Evolutionary conservation across 2,797 vertebrate species (phyloP), one percentile per base, ranked within the genome.

Genomic region (Typhlichthys subterraneus): DNA sequence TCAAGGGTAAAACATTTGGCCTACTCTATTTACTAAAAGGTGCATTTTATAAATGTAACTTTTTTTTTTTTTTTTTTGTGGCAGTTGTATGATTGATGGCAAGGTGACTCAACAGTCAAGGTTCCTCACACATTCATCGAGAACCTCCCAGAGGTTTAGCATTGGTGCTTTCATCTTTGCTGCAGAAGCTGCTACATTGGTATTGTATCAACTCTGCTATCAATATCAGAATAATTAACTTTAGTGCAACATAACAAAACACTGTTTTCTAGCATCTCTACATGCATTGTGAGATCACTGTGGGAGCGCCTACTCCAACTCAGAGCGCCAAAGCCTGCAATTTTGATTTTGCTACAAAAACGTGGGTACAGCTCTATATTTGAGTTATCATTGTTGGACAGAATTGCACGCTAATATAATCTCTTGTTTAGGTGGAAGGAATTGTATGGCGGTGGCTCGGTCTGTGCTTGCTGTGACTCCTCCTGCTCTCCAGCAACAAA

Each of bases 11-110:
- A 46, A 11, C n/a, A 5, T 12, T 0, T 1, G 1, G 23, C 3
- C 23, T 53, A 3, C 42, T 1, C 31, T 12, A 11, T 14, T 4
- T 1, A 17, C 45, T 17, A 11, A 19, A 33, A 12, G 13, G 14
- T 29, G 4, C 4, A 38, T 12, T 10, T n/a, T 12, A 12, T 48
- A 45, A 23, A 38, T 13, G 3, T 1, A n/a, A 8, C 11, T 46
- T 13, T 15, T 4, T 51, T n/a, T 13, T 17, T 0, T 3, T n/a
- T 33, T 3, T 60, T 2, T 1, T 8, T 2, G 33, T 42, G 77
- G 23, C 68, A 94, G 93, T 17, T 94, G 92, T 57, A 86, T 93
- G 87, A 45, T 85, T 62, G 91, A 92, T 13, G 23, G 85, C n/a
- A 85, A 71, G 50, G 9, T 53, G 11, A 78, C 49, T 0, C 0